Evolutionary conservation across 2,888 invertebrate species (phyloP).

Genomic region (Limnephilus marmoratus): DNA sequence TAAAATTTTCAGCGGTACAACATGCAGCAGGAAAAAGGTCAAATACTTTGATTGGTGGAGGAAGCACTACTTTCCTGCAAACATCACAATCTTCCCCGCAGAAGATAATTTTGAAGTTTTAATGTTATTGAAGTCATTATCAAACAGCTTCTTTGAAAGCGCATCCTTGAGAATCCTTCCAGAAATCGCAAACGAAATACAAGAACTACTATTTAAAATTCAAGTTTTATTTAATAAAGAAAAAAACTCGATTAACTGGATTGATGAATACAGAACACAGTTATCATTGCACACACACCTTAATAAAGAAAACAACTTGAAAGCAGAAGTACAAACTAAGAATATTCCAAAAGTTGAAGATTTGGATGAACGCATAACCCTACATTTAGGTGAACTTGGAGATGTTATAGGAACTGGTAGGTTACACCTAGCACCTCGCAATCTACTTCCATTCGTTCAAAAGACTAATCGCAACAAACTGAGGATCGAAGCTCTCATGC

Average conservation of each 20-base stretch:
- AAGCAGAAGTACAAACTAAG: too few relatives aligned
- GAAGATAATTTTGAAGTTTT: neutral
- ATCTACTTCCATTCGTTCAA: neutral
- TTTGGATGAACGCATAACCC: neutral
- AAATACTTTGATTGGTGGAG: neutral
- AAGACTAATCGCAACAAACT: neutral
- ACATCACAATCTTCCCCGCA: neutral
- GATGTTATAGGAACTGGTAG: neutral
- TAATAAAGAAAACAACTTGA: too few relatives aligned
- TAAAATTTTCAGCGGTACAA: neutral
- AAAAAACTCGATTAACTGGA: neutral
- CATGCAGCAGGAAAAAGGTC: neutral
- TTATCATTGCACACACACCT: neutral
- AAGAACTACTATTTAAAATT: neutral
- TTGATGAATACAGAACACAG: conserved; percentile 9
- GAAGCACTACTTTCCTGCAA: neutral
- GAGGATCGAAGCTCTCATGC: conserved; percentile 16
- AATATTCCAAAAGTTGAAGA: neutral
- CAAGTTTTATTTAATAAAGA: neutral
- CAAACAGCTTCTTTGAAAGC: neutral
- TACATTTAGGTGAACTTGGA: conserved; percentile 1
- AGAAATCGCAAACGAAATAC: neutral
- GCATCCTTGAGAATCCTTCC: neutral
- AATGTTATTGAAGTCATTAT: neutral
- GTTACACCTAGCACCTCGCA: too few relatives aligned